A percentile compares a stretch with the other conserved stretches of the same genome.
Conservation (phyloP, 2,888 invertebrate species). For the Alcis repandata region DNA sequence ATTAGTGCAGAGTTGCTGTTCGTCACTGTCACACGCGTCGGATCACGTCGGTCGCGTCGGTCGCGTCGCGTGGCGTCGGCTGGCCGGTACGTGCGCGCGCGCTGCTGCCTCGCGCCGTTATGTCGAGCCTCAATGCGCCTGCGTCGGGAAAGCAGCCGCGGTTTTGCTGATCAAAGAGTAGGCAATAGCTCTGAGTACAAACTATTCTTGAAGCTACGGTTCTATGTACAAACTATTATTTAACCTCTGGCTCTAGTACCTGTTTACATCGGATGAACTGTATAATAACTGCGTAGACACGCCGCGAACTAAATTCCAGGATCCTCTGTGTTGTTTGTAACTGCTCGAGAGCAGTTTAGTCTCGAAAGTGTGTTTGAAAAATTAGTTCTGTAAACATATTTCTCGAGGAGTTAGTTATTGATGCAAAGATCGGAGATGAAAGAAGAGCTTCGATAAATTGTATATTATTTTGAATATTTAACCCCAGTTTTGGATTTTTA, state of each 20-base stretch:
- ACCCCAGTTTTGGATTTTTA: too few species aligned
- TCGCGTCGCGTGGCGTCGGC: constrained; percentile 38
- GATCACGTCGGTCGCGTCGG: constrained; percentile 58
- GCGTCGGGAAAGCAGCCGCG: constrained; percentile 70
- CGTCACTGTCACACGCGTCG: constrained; percentile 54
- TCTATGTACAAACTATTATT: constrained; percentile 6
- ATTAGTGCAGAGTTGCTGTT: constrained; percentile 38
- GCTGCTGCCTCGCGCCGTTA: constrained; percentile 72
- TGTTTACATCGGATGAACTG: constrained; percentile 36
- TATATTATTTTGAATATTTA: too few species aligned
- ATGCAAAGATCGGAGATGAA: too few species aligned
- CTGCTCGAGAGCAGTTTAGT: not conserved
- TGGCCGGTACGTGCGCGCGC: constrained; percentile 57
- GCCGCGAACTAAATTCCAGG: constrained; percentile 34
- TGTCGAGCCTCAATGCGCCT: constrained; percentile 55
- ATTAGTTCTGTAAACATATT: not conserved
- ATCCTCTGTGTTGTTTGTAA: constrained; percentile 6
- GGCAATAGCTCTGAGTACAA: constrained; percentile 32
- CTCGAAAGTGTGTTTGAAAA: not conserved
- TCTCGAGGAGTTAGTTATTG: not conserved
- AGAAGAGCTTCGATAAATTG: too few species aligned
- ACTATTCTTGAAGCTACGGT: not conserved
- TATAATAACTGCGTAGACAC: constrained; percentile 34
- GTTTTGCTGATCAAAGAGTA: constrained; percentile 62
- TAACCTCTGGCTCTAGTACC: constrained; percentile 25